Conservation (phyloP, 2,888 invertebrate species). For the Sceliomorpha sp. region DNA sequence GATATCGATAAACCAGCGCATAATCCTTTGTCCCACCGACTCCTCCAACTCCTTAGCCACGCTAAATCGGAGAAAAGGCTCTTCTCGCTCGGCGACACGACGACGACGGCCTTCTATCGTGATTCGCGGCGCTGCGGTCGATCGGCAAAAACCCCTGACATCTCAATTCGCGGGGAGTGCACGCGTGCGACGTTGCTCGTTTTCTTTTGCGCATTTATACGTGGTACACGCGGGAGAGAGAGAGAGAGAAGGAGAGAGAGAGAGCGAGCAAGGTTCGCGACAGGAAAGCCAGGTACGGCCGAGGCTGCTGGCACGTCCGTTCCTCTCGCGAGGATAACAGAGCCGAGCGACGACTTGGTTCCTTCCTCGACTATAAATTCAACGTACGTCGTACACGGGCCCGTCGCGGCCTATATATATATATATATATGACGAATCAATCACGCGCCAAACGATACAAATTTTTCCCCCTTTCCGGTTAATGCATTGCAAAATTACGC, state of each 20-base stretch:
- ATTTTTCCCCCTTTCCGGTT: conserved; percentile 11
- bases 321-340: conserved; percentile 22
- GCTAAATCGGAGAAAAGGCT: conserved; percentile 53
- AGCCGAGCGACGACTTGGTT: conserved; percentile 8
- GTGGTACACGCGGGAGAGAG: background rate
- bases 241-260: conserved; percentile 1
- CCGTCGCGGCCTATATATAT: conserved; percentile 9
- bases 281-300: conserved; percentile 7
- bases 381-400: conserved; percentile 13
- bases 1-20: too few relatives aligned
- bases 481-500: conserved; percentile 31
- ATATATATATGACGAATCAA: conserved; percentile 43
- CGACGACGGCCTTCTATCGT: conserved; percentile 45
- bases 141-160: conserved; percentile 54
- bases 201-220: conserved; percentile 24
- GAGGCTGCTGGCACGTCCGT: conserved; percentile 8
- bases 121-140: conserved; percentile 33
- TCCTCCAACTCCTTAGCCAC: conserved; percentile 58
- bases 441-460: conserved; percentile 11
- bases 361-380: conserved; percentile 18
- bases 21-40: too few relatives aligned
- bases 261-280: conserved; percentile 1
- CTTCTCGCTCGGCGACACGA: conserved; percentile 36
- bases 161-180: conserved; percentile 50
- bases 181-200: conserved; percentile 28